These are phyloP conservation scores for Danio rerio DNA, from an alignment of 2,113 vertebrate genomes.

Conservation along the genomic window GRCz12tu NC_133180.1:70747501-70748000, in stretches of 20 bases:
- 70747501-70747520: too few species aligned
- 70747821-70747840: conserved; percentile 34
- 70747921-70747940: conserved; percentile 19
- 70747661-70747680: conserved; percentile 88
- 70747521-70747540: too few species aligned
- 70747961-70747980: conserved; percentile 1
- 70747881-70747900: conserved; percentile 52
- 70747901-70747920: conserved; percentile 42
- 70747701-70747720: conserved; percentile 80
- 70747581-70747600: not conserved
- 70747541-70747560: not conserved
- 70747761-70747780: conserved; percentile 34
- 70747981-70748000: not conserved
- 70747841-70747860: conserved; percentile 51
- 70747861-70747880: conserved; percentile 39
- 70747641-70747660: conserved; percentile 84
- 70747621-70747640: conserved; percentile 91
- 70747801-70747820: conserved; percentile 45
- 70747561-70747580: conserved; percentile 4
- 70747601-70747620: conserved; percentile 76
- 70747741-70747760: conserved; percentile 42
- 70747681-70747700: conserved; percentile 85
- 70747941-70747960: conserved; percentile 26
- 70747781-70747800: conserved; percentile 40
- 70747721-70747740: conserved; percentile 40